These are phyloP conservation scores for Enoplolaimus lenunculus DNA, from an alignment of 2,888 invertebrate species.

Conservation along the genomic window DNA sequence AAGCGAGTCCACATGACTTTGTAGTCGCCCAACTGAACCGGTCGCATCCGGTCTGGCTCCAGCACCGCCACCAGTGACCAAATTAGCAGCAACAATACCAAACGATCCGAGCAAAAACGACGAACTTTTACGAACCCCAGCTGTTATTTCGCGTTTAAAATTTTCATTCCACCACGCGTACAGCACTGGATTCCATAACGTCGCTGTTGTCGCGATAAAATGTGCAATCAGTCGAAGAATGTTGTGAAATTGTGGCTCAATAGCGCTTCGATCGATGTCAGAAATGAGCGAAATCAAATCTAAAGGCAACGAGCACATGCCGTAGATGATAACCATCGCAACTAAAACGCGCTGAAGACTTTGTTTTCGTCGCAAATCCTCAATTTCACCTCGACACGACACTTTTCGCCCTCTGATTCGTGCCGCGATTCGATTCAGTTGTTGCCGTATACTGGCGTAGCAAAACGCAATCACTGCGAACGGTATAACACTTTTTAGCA, in stretches of 20 bases:
- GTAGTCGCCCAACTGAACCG: no score
- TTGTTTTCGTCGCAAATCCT: not conserved
- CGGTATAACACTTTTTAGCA: not conserved
- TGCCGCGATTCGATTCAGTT: not conserved
- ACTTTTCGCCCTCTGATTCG: not conserved
- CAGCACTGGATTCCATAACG: conserved; percentile 1
- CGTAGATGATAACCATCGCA: conserved; percentile 9
- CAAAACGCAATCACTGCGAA: conserved; percentile 3
- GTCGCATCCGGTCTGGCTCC: no score
- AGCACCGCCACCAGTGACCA: no score
- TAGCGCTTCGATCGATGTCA: not conserved
- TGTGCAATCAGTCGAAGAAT: not conserved
- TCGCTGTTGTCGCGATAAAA: not conserved
- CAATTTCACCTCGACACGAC: not conserved
- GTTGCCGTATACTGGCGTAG: not conserved
- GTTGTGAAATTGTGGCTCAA: not conserved
- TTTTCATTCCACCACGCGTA: conserved; percentile 10
- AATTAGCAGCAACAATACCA: not conserved
- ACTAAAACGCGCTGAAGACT: not conserved
- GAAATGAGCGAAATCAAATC: not conserved
- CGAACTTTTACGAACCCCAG: not conserved
- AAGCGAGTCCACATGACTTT: no score
- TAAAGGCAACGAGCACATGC: not conserved
- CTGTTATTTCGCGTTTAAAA: conserved; percentile 2
- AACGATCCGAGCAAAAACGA: not conserved